Percentiles rank a stretch among this genome's conserved stretches.
Evolutionary conservation across 2,888 invertebrate species (phyloP).

Genomic region (Agriopis aurantiaria): DNA sequence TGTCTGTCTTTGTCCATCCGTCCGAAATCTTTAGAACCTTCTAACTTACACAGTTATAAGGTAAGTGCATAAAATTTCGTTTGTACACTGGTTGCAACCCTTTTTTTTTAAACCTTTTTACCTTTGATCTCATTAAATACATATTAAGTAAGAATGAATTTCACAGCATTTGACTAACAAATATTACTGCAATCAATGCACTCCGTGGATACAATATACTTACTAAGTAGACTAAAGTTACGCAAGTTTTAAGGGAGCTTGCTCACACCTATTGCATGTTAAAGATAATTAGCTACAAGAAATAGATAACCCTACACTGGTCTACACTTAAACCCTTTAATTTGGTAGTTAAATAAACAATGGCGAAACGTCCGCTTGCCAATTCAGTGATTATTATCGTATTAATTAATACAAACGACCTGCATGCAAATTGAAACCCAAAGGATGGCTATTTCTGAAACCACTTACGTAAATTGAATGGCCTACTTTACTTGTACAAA

Average conservation of each 20-base stretch:
- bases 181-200: too few species aligned
- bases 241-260: conserved; percentile 26
- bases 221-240: background rate
- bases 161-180: too few species aligned
- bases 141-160: too few species aligned
- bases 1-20: too few species aligned
- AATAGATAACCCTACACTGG: conserved; percentile 32
- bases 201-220: background rate
- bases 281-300: conserved; percentile 63
- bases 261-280: conserved; percentile 69
- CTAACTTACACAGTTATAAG: too few species aligned
- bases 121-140: too few species aligned
- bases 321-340: conserved; percentile 32
- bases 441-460: conserved; percentile 1
- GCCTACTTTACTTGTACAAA: background rate
- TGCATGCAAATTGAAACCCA: conserved; percentile 15
- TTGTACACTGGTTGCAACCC: too few species aligned
- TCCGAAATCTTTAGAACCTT: too few species aligned
- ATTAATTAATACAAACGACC: conserved; percentile 37
- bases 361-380: conserved; percentile 26
- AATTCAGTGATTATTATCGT: conserved; percentile 45
- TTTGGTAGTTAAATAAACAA: conserved; percentile 32
- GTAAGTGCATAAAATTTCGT: too few species aligned
- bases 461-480: background rate
- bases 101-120: too few species aligned